Conservation (phyloP, 2,797 vertebrate genomes). For the Onychomys torridus region DNA sequence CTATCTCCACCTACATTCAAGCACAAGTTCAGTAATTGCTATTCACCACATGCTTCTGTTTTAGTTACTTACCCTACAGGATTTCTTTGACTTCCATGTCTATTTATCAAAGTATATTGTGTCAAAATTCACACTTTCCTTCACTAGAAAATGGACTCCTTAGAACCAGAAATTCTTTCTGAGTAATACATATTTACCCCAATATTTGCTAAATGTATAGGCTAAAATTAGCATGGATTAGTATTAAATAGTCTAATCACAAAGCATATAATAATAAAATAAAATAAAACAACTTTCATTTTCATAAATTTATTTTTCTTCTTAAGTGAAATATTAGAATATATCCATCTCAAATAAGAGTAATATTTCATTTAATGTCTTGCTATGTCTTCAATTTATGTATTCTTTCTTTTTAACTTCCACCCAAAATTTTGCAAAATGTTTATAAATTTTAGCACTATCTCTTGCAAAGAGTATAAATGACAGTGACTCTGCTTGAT, state of each 20-base stretch:
- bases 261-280: not conserved
- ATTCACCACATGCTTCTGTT: not conserved
- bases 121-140: not conserved
- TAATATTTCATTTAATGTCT: not conserved
- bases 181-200: not conserved
- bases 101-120: slow-evolving; percentile 1
- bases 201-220: not conserved
- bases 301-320: not conserved
- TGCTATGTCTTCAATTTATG: not conserved
- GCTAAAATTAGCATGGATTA: not conserved
- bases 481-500: not conserved
- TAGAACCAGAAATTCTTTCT: not conserved
- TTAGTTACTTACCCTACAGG: not conserved
- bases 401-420: not conserved
- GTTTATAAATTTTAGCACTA: not conserved
- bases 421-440: not conserved
- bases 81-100: not conserved
- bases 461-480: not conserved
- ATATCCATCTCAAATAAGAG: not conserved
- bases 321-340: not conserved
- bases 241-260: not conserved
- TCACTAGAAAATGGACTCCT: not conserved
- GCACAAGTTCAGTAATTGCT: not conserved
- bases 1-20: not conserved
- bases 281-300: not conserved